Evolutionary conservation across 2,113 vertebrate species (phyloP), one percentile per base, ranked within the genome.

Genomic region (Ictidomys tridecemlineatus): DNA sequence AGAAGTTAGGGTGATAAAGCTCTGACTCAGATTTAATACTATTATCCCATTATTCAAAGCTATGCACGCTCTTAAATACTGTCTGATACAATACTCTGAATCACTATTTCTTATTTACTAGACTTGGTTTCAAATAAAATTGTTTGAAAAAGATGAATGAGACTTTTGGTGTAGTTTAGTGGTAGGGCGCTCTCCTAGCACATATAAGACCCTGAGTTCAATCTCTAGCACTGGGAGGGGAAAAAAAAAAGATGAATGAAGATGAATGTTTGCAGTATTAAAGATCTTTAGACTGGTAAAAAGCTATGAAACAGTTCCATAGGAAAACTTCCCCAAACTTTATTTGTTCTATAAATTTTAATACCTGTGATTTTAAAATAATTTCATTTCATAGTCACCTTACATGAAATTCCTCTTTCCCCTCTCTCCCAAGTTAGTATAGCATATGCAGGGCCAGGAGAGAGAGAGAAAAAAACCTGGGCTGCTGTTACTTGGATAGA

Each of bases 81-180:
- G 12, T 9, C 45, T 88, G 79, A 34, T 77, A 56, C 45, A 30
- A 20, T 26, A 56, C 67, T 58, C 56, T 80, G 58, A 85, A 37
- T 84, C 20, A 67, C 65, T 67, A 67, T 67, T 67, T 67, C 18
- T 89, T 28, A 91, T 58, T 96, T 65, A 45, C 20, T 88, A 42
- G 37, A 87, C 72, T 90, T 96, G 30, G 13, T 89, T 85, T 37
- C 45, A 96, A 89, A 89, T 73, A 45, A 95, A 89, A 85, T 73
- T 85, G 74, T 80, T 42, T 48, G 95, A n/a, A 88, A 88, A 61
- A 88, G 65, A 70, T 87, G 39, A 77, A 37, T 87, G 32, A 32
- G 30, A 13, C 65, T 69, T 11, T 32, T 69, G 67, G 34, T 69
- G 32, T 69, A 69, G 18, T 5, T 69, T 34, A 32, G 65, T 67